Evolutionary conservation across 2,113 vertebrate genomes (phyloP).

Genomic region (Noctilio leporinus): DNA sequence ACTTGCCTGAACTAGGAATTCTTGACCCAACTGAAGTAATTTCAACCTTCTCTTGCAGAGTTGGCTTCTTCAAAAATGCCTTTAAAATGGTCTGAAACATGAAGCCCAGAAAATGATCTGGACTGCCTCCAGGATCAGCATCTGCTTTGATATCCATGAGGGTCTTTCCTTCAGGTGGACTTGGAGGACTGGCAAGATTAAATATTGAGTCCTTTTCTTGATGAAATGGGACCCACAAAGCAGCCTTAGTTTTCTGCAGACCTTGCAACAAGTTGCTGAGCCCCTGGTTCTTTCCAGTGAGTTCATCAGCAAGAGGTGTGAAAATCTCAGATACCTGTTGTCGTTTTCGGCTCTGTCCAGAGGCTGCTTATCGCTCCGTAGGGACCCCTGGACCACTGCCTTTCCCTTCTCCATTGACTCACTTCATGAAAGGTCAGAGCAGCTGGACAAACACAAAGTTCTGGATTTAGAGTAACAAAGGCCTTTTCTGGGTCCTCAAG

Average conservation of each 20-base stretch:
- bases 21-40: background rate
- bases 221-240: background rate
- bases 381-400: background rate
- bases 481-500: background rate
- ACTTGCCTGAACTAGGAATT: background rate
- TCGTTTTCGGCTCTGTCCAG: background rate
- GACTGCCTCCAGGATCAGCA: background rate
- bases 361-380: background rate
- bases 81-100: background rate
- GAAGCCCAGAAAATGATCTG: background rate
- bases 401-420: background rate
- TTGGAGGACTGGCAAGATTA: background rate
- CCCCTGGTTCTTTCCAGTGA: background rate
- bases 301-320: background rate
- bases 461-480: constrained; percentile 36
- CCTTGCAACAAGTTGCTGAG: background rate
- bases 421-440: background rate
- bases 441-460: constrained; percentile 40
- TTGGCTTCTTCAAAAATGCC: constrained; percentile 8
- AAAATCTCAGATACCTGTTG: background rate
- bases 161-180: background rate
- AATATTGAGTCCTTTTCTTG: background rate
- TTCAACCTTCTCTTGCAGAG: background rate
- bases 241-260: background rate
- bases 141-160: background rate